Conservation (phyloP, 2,797 vertebrate species). For the Anisognathus igniventris region DNA sequence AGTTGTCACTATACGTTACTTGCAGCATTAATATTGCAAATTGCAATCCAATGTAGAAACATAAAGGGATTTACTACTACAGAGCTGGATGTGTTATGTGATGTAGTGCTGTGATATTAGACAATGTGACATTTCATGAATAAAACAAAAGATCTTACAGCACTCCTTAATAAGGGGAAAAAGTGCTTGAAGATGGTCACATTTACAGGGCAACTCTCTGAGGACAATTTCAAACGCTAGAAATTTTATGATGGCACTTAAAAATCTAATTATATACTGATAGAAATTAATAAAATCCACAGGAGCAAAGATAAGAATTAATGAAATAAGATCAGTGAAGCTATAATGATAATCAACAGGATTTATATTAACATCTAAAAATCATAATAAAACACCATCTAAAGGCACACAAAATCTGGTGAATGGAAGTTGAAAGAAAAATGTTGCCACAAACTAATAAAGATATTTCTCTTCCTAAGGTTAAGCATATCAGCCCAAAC, state of each 20-base stretch:
- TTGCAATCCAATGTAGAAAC: constrained; percentile 22
- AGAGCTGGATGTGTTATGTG: constrained; percentile 29
- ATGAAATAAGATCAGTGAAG: neutral
- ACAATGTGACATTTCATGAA: constrained; percentile 11
- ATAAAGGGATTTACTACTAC: constrained; percentile 46
- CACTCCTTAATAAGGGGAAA: neutral
- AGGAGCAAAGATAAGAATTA: neutral
- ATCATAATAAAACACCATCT: neutral
- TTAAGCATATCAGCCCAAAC: neutral
- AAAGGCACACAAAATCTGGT: neutral
- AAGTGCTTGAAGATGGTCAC: neutral
- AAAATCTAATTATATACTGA: neutral
- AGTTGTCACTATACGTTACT: constrained; percentile 23
- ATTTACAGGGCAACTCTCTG: neutral
- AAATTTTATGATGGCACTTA: constrained; percentile 12
- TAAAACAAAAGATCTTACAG: constrained; percentile 41
- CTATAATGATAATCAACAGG: neutral
- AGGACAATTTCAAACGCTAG: neutral
- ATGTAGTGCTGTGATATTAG: constrained; percentile 31
- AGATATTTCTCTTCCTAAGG: neutral
- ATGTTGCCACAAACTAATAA: neutral
- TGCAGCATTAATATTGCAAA: constrained; percentile 25
- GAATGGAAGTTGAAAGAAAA: constrained; percentile 3
- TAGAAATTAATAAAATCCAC: constrained; percentile 4
- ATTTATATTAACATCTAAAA: constrained; percentile 1